A percentile compares a stretch with the other conserved stretches of the same genome.
phyloP scores from a whole-genome alignment of 1,140 invertebrate species.

The Hermetia illucens region DNA sequence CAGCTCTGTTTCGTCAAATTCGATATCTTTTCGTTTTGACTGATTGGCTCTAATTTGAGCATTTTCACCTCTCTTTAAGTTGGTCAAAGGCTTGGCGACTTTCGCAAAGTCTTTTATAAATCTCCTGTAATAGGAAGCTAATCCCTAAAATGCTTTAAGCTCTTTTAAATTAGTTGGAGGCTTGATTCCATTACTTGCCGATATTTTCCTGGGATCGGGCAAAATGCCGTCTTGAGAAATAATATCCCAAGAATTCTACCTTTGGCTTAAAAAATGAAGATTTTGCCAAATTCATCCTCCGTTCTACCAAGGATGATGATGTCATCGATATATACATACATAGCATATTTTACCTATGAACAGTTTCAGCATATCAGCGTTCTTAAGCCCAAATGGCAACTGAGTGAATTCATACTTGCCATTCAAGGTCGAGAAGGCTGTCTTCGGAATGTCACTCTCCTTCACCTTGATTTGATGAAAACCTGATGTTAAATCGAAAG shows the following conservation, averaged over 20 bases:
- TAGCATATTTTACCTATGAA: slow-evolving; percentile 14
- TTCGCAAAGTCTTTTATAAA: neutral
- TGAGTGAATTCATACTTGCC: no score
- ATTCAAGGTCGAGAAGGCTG: no score
- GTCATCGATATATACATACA: slow-evolving; percentile 26
- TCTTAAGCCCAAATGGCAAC: no score
- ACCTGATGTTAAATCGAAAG: no score
- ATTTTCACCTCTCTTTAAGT: neutral
- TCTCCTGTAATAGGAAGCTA: neutral
- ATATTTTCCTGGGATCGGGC: neutral
- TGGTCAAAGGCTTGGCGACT: neutral
- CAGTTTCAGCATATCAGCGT: slow-evolving; percentile 16
- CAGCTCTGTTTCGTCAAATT: slow-evolving; percentile 8
- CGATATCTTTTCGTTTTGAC: neutral
- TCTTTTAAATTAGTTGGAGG: neutral
- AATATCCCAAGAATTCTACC: neutral
- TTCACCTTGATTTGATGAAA: no score
- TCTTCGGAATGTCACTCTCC: no score
- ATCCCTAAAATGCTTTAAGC: neutral
- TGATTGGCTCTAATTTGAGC: slow-evolving; percentile 1
- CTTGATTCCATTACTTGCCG: neutral
- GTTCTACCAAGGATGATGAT: slow-evolving; percentile 8
- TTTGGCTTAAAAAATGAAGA: neutral
- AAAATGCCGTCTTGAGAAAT: neutral
- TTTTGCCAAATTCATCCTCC: neutral